phyloP scores from a whole-genome alignment of 2,797 vertebrate species.

The Tokudaia tokunoshimensis region DNA sequence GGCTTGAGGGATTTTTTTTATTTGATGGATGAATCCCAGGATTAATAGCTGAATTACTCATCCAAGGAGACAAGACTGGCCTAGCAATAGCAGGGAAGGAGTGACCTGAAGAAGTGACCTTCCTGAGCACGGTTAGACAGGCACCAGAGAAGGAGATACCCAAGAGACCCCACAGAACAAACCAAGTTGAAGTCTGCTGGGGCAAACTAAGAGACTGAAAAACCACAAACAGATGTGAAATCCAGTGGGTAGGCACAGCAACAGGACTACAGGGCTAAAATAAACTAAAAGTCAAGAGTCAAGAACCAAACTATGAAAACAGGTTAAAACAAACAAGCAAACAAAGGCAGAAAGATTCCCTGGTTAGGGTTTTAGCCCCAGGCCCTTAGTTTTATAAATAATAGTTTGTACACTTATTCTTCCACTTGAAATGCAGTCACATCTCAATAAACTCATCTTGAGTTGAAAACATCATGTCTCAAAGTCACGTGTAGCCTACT shows the following conservation, averaged over 20 bases:
- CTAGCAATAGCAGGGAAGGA: not conserved
- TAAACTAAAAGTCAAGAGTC: not conserved
- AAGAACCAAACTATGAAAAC: not conserved
- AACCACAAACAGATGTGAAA: not conserved
- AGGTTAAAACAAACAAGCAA: not conserved
- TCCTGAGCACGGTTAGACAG: not conserved
- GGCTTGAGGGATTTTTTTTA: not conserved
- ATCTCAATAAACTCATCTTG: not conserved
- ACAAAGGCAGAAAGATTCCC: not conserved
- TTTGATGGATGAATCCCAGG: constrained; percentile 15
- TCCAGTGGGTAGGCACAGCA: not conserved
- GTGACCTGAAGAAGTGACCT: not conserved
- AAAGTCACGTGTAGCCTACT: not conserved
- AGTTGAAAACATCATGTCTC: not conserved
- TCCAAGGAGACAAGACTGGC: not conserved
- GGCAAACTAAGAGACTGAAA: not conserved
- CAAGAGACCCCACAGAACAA: not conserved
- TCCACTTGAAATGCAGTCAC: not conserved
- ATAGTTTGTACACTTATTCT: not conserved
- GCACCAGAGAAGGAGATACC: not conserved
- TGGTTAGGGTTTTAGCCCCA: not conserved
- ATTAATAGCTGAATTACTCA: not conserved
- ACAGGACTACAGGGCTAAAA: not conserved
- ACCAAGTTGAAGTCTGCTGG: not conserved
- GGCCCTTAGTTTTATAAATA: not conserved